Percentiles rank a stretch among this genome's conserved stretches.
Conservation (phyloP, 2,797 vertebrate species). For the Pteropus rufus region DNA sequence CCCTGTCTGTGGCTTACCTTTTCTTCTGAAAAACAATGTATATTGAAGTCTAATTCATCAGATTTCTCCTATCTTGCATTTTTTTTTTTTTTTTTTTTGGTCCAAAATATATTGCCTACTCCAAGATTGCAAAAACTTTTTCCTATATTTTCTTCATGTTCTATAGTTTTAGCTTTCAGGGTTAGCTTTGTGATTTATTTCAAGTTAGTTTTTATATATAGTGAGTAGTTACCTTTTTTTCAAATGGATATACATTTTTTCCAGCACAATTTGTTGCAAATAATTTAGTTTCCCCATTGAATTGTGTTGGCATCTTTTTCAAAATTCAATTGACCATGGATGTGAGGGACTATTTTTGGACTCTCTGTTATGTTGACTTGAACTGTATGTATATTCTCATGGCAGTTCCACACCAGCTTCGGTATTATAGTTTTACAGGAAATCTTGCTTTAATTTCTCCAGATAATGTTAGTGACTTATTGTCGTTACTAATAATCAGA, state of each 20-base stretch:
- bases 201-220: neutral
- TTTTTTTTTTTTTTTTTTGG: neutral
- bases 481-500: neutral
- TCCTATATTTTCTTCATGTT: neutral
- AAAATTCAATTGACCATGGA: neutral
- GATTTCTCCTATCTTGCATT: neutral
- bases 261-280: neutral
- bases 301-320: neutral
- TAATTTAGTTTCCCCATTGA: constrained; percentile 7
- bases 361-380: neutral
- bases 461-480: neutral
- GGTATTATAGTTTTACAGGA: neutral
- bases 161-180: neutral
- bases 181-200: neutral
- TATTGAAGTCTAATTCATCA: neutral
- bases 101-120: neutral
- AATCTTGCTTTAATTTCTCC: neutral
- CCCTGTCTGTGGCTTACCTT: neutral
- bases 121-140: neutral
- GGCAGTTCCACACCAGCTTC: neutral
- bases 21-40: neutral
- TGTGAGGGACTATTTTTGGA: neutral
- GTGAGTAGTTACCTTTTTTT: neutral
- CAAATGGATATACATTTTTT: neutral
- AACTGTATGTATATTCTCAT: neutral